phyloP scores from a whole-genome alignment of 2,797 vertebrate species.

The Phaenicophaeus curvirostris region DNA sequence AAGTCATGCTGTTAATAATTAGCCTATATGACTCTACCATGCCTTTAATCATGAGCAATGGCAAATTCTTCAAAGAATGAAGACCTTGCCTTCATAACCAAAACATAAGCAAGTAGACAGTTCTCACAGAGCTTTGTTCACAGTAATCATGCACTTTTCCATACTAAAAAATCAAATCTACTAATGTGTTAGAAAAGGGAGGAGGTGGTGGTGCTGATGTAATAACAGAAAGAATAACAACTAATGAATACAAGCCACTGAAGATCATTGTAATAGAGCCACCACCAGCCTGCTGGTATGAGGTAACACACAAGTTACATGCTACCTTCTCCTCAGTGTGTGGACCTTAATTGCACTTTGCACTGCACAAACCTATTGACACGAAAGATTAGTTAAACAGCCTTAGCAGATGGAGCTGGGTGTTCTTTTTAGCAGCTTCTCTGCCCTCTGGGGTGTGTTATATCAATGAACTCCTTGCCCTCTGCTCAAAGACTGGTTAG shows the following conservation, averaged over 20 bases:
- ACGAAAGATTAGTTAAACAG: not conserved
- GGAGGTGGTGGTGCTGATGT: not conserved
- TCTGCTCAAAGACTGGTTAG: not conserved
- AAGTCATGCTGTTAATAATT: not conserved
- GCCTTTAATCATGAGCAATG: not conserved
- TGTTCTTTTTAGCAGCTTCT: not conserved
- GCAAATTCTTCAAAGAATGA: not conserved
- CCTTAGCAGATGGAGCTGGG: not conserved
- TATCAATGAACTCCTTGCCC: not conserved
- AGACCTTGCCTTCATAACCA: not conserved
- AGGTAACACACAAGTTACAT: rapidly evolving
- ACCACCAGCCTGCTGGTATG: not conserved
- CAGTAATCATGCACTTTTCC: not conserved
- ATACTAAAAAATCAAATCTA: not conserved
- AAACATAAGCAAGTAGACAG: not conserved
- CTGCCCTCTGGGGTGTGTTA: not conserved
- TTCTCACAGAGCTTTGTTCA: not conserved
- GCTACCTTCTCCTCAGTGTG: not conserved
- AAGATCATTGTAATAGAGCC: not conserved
- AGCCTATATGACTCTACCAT: not conserved
- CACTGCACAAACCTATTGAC: not conserved
- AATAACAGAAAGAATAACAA: not conserved
- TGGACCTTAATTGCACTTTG: not conserved
- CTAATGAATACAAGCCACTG: not conserved
- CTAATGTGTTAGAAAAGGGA: not conserved